Evolutionary conservation across 2,888 invertebrate species (phyloP).

Genomic region (Scelioninae gen. 1): DNA sequence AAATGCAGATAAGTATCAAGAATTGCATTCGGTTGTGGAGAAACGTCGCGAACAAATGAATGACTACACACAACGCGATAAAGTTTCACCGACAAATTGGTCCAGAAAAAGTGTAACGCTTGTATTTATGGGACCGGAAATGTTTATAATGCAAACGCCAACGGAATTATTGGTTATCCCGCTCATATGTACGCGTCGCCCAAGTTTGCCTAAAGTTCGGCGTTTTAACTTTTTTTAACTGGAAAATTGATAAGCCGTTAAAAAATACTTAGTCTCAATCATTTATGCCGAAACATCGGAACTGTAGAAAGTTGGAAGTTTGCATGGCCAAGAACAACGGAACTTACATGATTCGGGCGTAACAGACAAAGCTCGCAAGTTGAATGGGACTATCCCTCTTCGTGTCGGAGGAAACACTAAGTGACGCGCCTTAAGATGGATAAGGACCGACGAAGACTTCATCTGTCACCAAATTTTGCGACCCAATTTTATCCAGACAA

Average conservation of each 20-base stretch:
- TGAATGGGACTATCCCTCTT: conserved; percentile 66
- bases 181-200: not conserved
- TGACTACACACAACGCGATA: conserved; percentile 46
- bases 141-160: conserved; percentile 28
- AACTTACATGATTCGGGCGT: conserved; percentile 70
- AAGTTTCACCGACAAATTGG: conserved; percentile 42
- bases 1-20: conserved; percentile 35
- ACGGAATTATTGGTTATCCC: conserved; percentile 9
- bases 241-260: conserved; percentile 47
- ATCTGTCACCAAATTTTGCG: conserved; percentile 54
- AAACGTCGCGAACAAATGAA: conserved; percentile 17
- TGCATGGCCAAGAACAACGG: conserved; percentile 41
- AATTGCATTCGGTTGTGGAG: conserved; percentile 12
- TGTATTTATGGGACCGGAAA: conserved; percentile 28
- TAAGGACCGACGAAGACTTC: conserved; percentile 47
- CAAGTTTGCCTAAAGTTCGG: not conserved
- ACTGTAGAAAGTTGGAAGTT: conserved; percentile 52
- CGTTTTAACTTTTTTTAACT: not conserved
- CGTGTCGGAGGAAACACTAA: conserved; percentile 61
- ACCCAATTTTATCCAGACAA: conserved; percentile 31
- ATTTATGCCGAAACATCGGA: conserved; percentile 41
- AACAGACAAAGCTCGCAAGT: conserved; percentile 52
- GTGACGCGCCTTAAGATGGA: conserved; percentile 67
- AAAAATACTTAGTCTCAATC: conserved; percentile 55
- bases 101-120: conserved; percentile 25